Base-by-base conservation (phyloP, 2,888 invertebrate genomes). In the Tribolium freemani region DNA sequence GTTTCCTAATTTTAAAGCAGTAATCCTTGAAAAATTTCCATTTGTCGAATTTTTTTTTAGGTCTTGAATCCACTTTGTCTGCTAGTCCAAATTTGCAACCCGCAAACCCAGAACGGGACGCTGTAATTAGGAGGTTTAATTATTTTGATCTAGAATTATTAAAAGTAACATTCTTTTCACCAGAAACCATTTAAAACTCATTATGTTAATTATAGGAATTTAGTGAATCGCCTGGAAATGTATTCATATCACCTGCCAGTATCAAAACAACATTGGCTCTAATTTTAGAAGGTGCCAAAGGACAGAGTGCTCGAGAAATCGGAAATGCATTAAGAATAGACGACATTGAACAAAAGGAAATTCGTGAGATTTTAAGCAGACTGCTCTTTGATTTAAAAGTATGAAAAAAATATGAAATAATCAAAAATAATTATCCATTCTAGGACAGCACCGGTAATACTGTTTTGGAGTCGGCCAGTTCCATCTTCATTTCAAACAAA, bases 231-330 rank as follows among this genome's bases (percentile, higher is more conserved):
- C 69, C 76, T 5, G 89, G 89, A 20, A 93, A 93, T 81, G 87
- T 92, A 31, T 87, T 93, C 81, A 83, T 92, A 1, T 92, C 93
- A n/a, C 91, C 93, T 10, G 89, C 90, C 69, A 92, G 92, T 81
- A 87, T 92, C 21, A 93, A 92, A 83, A 87, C 90, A 0, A 89
- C 89, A 0, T 81, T 93, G 56, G 90, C 89, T 4, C 89, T 92
- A 88, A 78, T 93, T 46, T 82, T 91, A 51, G 92, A 92, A 85
- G 92, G 91, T 13, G 89, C 92, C 0, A 81, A 80, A 6, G 91
- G 90, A 2, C 76, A 79, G 0, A 90, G 91, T 8, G 90, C 90
- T 2, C 82, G 85, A 5, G 90, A 93, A 86, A 88, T 93, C 61
- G 84, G 88, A 71, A 86, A 86, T 50, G 88, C 89, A 6, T 82